Evolutionary conservation across 2,113 vertebrate genomes (phyloP).

Genomic region (Colius striatus): DNA sequence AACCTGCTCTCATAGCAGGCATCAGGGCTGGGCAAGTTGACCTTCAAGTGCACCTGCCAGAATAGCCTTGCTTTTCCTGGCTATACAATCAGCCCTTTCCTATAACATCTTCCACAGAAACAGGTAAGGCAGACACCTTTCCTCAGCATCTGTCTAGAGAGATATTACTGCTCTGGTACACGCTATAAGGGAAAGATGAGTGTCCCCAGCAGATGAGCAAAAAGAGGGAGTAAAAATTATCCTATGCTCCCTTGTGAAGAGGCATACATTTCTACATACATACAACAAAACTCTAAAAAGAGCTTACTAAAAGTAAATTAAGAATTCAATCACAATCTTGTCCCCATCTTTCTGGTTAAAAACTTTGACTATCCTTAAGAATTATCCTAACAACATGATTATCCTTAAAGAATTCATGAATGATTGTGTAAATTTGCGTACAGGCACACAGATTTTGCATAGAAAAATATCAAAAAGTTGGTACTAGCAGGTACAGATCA

Average conservation of each 20-base stretch:
- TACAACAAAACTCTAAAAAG: not conserved
- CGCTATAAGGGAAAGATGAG: not conserved
- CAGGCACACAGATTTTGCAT: not conserved
- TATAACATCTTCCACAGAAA: not conserved
- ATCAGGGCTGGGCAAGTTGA: not conserved
- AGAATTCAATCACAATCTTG: not conserved
- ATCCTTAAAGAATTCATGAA: not conserved
- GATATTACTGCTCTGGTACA: not conserved
- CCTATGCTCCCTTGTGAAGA: not conserved
- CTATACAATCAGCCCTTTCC: not conserved
- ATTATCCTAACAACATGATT: too few relatives aligned
- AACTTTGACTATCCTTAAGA: not conserved
- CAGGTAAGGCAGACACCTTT: not conserved
- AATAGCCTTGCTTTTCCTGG: not conserved
- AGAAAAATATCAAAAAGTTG: not conserved
- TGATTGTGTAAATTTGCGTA: not conserved
- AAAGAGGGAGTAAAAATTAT: not conserved
- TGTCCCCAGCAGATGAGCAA: not conserved
- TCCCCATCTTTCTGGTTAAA: not conserved
- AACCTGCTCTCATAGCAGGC: not conserved
- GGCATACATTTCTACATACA: rapidly evolving
- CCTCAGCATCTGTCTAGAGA: not conserved
- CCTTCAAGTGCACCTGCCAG: not conserved
- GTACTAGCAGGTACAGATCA: not conserved
- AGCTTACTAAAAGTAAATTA: not conserved